phyloP scores from a whole-genome alignment of 2,797 vertebrate genomes.

The Propithecus perrieri region DNA sequence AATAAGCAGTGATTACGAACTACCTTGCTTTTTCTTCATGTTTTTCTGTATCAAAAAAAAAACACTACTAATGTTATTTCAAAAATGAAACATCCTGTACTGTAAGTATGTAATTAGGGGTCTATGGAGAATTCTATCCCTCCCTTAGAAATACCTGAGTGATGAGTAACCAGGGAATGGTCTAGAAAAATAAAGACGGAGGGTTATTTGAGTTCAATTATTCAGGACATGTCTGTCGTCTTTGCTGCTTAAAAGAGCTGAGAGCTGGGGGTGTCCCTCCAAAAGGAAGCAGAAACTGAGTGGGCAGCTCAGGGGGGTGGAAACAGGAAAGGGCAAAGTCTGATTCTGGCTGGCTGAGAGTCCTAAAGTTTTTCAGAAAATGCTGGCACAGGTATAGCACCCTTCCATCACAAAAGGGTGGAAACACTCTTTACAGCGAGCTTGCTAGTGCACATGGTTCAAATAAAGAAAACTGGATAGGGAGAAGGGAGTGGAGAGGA shows the following conservation, averaged over 20 bases:
- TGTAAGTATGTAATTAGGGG: background rate
- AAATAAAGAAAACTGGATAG: background rate
- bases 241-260: background rate
- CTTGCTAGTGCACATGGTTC: background rate
- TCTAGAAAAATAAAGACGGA: conserved; percentile 31
- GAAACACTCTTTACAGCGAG: background rate
- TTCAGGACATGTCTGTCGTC: conserved; percentile 31
- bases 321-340: conserved; percentile 65
- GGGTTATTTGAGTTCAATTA: conserved; percentile 60
- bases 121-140: background rate
- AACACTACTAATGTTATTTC: background rate
- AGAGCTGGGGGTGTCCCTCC: background rate
- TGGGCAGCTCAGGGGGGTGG: conserved; percentile 14
- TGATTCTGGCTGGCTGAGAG: background rate
- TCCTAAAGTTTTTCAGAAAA: conserved; percentile 45
- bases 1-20: background rate
- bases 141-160: conserved; percentile 46
- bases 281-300: conserved; percentile 54
- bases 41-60: conserved; percentile 39
- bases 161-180: conserved; percentile 44
- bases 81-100: conserved; percentile 7
- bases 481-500: background rate
- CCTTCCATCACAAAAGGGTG: background rate
- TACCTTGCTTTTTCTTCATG: background rate
- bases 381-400: background rate